Evolutionary conservation across 2,888 invertebrate genomes (phyloP), one percentile per base, ranked within the genome.

Genomic region (Xiphydria camelus): DNA sequence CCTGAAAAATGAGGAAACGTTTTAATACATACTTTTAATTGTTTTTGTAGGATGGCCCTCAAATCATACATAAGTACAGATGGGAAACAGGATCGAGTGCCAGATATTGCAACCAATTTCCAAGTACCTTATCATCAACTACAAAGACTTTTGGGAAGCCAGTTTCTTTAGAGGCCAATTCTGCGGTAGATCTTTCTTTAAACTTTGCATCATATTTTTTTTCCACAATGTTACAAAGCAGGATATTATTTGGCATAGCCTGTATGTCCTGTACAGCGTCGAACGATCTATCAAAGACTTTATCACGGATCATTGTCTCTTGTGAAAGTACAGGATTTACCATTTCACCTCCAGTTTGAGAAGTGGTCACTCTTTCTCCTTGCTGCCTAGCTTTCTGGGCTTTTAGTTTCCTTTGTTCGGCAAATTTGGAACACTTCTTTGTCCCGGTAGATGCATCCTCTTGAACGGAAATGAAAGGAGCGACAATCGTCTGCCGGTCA

Each of bases 161-260:
- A 22, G 45, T 51, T 31, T 54, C 31, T 2, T 34, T 42, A 1
- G 33, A 26, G 3, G 34, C 6, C 1, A 20, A 4, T 3, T 12
- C 23, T 19, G 35, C 14, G 4, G 44, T 32, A 26, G 49, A 49
- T 2, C 51, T 29, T 5, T 41, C 6, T 3, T 20, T n/a, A n/a
- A n/a, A n/a, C n/a, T n/a, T n/a, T n/a, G n/a, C n/a, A 34, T 63
- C 35, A 20, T 58, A 53, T 40, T 60, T 68, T 33, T 58, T 64
- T 51, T 76, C 76, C 10, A 70, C 42, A 21, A 76, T 70, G 40
- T 73, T 70, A 12, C 75, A 71, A 4, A 76, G 45, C 42, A 76
- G 50, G 29, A 67, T 47, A 21, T 40, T 51, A 0, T 65, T 57
- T 6, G 60, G 23, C 25, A 49, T 32, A 3, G 32, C 14, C 1